A percentile compares a stretch with the other conserved stretches of the same genome.
These are phyloP conservation scores for Tholera decimalis DNA, from an alignment of 2,888 invertebrate genomes.

Conservation along the genomic window DNA sequence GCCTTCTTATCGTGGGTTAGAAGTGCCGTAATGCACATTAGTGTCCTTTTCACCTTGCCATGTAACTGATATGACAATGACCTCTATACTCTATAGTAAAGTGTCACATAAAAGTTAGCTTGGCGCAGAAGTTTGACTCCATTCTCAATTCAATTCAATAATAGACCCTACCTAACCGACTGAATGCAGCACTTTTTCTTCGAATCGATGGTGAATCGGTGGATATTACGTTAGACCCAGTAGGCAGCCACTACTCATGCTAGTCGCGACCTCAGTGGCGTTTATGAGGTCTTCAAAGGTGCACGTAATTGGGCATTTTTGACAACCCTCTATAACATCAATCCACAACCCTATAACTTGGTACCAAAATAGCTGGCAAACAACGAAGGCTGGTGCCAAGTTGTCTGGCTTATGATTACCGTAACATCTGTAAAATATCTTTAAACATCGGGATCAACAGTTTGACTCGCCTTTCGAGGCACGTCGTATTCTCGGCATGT, in stretches of 20 bases:
- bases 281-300: no score
- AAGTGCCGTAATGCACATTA: conserved; percentile 27
- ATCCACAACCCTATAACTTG: neutral
- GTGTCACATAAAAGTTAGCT: neutral
- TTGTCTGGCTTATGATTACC: neutral
- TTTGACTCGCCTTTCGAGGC: neutral
- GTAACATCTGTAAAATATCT: neutral
- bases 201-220: no score
- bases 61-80: conserved; percentile 37
- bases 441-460: neutral
- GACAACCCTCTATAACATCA: no score
- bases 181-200: neutral
- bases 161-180: no score
- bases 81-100: conserved; percentile 20
- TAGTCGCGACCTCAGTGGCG: no score
- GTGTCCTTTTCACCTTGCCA: conserved; percentile 41
- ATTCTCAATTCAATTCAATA: no score
- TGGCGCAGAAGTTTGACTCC: neutral
- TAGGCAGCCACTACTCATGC: no score
- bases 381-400: neutral
- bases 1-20: conserved; percentile 38
- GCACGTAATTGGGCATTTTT: no score
- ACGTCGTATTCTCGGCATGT: neutral
- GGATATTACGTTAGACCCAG: no score
- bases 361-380: neutral